Conservation (phyloP, 2,888 invertebrate genomes). For the Schizotus pectinicornis region DNA sequence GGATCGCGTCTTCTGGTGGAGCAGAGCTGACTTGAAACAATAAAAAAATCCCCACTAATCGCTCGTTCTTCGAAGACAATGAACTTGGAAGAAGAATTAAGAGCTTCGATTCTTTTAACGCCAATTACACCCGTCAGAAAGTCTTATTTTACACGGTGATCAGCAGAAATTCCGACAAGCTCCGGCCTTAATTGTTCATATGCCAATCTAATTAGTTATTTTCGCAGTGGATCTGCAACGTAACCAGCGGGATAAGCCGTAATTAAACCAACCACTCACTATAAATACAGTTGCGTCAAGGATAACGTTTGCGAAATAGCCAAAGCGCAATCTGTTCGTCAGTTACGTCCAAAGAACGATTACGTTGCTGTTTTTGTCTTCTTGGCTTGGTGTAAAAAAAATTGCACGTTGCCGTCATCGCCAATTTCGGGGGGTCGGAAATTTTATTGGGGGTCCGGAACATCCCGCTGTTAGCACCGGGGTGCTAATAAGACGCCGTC, state of each 20-base stretch:
- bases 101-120: too few relatives aligned
- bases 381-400: too few relatives aligned
- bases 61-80: too few relatives aligned
- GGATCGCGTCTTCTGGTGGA: too few relatives aligned
- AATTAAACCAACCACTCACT: conserved; percentile 32
- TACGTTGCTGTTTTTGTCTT: too few relatives aligned
- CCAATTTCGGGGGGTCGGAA: not conserved
- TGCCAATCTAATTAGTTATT: conserved; percentile 36
- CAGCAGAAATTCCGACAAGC: conserved; percentile 22
- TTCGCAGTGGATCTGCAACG: conserved; percentile 35
- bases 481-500: conserved; percentile 49
- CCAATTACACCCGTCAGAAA: too few relatives aligned
- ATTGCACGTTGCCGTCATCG: not conserved
- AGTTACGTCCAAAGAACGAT: too few relatives aligned
- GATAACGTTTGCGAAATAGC: not conserved
- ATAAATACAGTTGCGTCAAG: conserved; percentile 28
- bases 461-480: conserved; percentile 45
- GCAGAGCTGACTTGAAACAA: too few relatives aligned
- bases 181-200: conserved; percentile 32
- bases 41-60: too few relatives aligned
- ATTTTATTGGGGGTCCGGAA: conserved; percentile 18
- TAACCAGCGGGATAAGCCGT: conserved; percentile 29
- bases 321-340: too few relatives aligned
- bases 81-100: too few relatives aligned
- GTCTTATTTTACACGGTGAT: conserved; percentile 34